Conservation (phyloP, 2,888 invertebrate species). For the Tupiocoris notatus region DNA sequence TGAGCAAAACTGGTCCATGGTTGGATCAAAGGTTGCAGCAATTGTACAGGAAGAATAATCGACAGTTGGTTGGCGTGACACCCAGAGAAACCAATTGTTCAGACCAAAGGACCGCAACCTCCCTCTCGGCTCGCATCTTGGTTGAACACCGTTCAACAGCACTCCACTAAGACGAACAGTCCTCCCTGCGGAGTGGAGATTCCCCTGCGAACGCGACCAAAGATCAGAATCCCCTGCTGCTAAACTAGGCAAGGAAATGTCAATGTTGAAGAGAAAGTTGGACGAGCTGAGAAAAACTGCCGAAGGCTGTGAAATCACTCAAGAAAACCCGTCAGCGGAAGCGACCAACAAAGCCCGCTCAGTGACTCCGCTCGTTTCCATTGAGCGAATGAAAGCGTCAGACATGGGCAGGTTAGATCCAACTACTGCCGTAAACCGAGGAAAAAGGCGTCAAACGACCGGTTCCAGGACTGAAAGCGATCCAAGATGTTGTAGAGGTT, state of each 20-base stretch:
- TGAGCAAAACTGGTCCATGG: constrained; percentile 43
- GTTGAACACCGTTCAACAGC: constrained; percentile 46
- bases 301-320: constrained; percentile 45
- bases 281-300: constrained; percentile 45
- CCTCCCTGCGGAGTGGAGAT: not conserved
- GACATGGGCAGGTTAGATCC: constrained; percentile 43
- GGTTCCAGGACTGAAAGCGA: constrained; percentile 47
- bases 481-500: constrained; percentile 44
- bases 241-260: constrained; percentile 43
- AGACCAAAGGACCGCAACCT: constrained; percentile 13
- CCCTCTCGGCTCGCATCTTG: constrained; percentile 45
- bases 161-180: constrained; percentile 4
- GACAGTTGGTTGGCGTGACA: constrained; percentile 14
- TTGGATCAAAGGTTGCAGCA: constrained; percentile 46
- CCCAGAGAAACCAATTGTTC: not conserved
- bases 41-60: constrained; percentile 38
- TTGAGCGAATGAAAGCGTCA: constrained; percentile 49
- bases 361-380: constrained; percentile 50
- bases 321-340: constrained; percentile 46
- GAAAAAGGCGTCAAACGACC: constrained; percentile 44
- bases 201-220: not conserved
- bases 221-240: constrained; percentile 15
- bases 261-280: constrained; percentile 48
- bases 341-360: constrained; percentile 48
- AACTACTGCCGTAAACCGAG: constrained; percentile 37